A percentile compares a stretch with the other conserved stretches of the same genome.
Conservation (phyloP, 2,113 vertebrate genomes). For the Bujurquina vittata region DNA sequence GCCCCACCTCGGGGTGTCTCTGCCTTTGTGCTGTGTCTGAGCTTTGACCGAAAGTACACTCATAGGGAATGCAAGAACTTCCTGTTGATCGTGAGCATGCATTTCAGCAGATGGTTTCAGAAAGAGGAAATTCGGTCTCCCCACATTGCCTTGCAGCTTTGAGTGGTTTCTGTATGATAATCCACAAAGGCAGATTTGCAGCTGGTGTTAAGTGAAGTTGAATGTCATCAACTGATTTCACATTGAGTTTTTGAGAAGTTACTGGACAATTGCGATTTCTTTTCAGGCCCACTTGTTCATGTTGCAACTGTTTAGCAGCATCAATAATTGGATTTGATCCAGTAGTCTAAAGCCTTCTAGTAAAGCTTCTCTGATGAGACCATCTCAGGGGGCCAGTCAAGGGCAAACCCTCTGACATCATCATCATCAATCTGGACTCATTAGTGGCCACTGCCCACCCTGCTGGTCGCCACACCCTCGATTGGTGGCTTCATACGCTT, state of each 20-base stretch:
- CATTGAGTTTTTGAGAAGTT: neutral
- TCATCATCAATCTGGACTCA: slow-evolving; percentile 8
- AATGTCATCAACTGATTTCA: neutral
- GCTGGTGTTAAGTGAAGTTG: neutral
- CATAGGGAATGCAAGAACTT: slow-evolving; percentile 66
- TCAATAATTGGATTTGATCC: slow-evolving; percentile 72
- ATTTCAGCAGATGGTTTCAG: slow-evolving; percentile 67
- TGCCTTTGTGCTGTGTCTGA: slow-evolving; percentile 14
- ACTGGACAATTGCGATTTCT: neutral
- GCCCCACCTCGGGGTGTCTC: slow-evolving; percentile 34
- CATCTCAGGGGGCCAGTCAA: slow-evolving; percentile 27
- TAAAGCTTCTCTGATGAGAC: slow-evolving; percentile 56
- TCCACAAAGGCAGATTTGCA: slow-evolving; percentile 12
- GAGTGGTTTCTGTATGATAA: slow-evolving; percentile 19
- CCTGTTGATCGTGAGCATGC: slow-evolving; percentile 54
- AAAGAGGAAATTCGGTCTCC: slow-evolving; percentile 61
- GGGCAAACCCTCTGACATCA: slow-evolving; percentile 53
- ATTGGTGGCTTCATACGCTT: neutral
- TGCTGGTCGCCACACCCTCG: neutral
- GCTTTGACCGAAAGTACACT: slow-evolving; percentile 66
- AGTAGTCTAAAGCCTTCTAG: slow-evolving; percentile 48
- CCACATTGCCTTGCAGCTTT: slow-evolving; percentile 12
- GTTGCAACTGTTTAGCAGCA: slow-evolving; percentile 15
- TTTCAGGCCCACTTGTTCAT: slow-evolving; percentile 8
- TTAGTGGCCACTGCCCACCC: slow-evolving; percentile 14